A percentile compares a stretch with the other conserved stretches of the same genome.
Evolutionary conservation across 2,113 vertebrate species (phyloP).

Genomic region (Acinonyx jubatus): DNA sequence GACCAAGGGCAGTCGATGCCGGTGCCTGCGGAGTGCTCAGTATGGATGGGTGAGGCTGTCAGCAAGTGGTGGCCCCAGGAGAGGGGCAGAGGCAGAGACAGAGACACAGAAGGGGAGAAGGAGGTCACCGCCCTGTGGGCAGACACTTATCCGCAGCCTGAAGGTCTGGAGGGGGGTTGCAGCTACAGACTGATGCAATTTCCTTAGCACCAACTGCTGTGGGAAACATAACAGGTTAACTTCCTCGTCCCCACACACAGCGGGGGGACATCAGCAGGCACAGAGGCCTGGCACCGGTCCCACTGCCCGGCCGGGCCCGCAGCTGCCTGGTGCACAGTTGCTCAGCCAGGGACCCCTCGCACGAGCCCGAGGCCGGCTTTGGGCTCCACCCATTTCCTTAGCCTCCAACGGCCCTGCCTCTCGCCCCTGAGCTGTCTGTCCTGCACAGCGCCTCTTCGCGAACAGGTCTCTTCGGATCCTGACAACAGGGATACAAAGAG

Average conservation of each 20-base stretch:
- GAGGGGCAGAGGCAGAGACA: too few relatives aligned
- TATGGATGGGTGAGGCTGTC: background rate
- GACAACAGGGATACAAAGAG: background rate
- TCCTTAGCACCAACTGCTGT: conserved; percentile 64
- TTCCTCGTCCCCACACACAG: conserved; percentile 15
- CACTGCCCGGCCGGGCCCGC: background rate
- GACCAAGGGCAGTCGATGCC: background rate
- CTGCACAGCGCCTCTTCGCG: background rate
- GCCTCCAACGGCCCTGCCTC: background rate
- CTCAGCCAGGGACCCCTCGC: background rate
- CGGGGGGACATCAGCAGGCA: background rate
- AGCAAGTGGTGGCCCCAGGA: background rate
- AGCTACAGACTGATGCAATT: conserved; percentile 62
- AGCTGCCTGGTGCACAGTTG: too few relatives aligned
- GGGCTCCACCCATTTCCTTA: background rate
- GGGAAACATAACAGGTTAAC: background rate
- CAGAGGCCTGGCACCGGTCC: background rate
- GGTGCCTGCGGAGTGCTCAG: fast-evolving
- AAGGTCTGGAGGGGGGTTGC: background rate
- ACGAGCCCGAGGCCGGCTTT: background rate
- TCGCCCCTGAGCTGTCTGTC: fast-evolving
- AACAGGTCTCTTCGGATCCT: background rate
- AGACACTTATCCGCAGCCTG: background rate
- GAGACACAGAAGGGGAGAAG: background rate
- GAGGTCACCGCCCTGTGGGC: background rate